Percentiles rank a stretch among this genome's conserved stretches.
Evolutionary conservation across 2,113 vertebrate species (phyloP).

Genomic region (Equus przewalskii): DNA sequence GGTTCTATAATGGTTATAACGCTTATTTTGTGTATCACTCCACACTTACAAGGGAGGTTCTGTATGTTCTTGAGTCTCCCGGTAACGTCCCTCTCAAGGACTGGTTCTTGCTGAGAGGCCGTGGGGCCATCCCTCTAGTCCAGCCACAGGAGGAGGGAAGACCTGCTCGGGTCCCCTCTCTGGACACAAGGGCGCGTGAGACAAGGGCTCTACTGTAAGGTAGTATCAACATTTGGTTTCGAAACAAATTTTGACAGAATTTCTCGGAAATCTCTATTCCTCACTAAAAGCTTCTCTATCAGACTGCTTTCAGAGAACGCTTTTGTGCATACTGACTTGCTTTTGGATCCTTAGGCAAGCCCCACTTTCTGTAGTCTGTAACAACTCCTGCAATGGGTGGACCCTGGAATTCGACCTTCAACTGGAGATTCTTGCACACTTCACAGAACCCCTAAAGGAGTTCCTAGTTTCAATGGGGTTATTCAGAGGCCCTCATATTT

Average conservation of each 20-base stretch:
- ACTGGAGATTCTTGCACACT: fast-evolving
- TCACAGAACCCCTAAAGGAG: not conserved
- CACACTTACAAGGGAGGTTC: not conserved
- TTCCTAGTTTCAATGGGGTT: not conserved
- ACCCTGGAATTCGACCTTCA: not conserved
- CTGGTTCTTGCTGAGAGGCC: not conserved
- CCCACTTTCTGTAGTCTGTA: not conserved
- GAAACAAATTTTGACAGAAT: not conserved
- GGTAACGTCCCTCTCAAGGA: not conserved
- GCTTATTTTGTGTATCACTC: not conserved
- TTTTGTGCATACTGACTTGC: not conserved
- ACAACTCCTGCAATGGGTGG: fast-evolving
- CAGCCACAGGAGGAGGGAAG: not conserved
- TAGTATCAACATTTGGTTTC: not conserved
- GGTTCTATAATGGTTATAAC: not conserved
- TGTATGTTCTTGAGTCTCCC: fast-evolving
- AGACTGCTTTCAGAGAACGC: not conserved
- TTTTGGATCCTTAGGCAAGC: not conserved
- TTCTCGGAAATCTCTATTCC: not conserved
- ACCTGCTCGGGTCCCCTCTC: fast-evolving
- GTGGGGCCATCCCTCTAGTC: not conserved
- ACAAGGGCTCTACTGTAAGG: not conserved
- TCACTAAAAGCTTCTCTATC: not conserved
- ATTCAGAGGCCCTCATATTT: not conserved
- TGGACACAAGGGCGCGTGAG: not conserved